Percentiles rank a stretch among this genome's conserved stretches.
Evolutionary conservation across 2,797 vertebrate species (phyloP).

Genomic region (Salarias fasciatus): DNA sequence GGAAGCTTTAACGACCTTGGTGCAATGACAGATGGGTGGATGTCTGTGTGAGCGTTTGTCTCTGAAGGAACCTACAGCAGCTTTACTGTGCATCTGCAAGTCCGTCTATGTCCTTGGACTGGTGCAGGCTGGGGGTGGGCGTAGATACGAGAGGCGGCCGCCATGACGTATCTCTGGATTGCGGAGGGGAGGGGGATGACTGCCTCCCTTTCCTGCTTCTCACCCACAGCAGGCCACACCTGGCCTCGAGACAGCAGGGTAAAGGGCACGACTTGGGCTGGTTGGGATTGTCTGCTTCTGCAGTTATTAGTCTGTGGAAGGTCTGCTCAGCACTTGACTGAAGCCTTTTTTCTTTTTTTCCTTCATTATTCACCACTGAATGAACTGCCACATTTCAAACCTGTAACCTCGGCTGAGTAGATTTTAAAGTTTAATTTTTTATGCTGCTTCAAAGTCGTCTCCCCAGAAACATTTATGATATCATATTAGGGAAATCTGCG

Average conservation of each 20-base stretch:
- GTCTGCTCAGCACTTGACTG: background rate
- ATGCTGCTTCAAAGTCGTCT: background rate
- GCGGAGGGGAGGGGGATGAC: slow-evolving; percentile 18
- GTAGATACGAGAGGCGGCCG: slow-evolving; percentile 44
- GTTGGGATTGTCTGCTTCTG: slow-evolving; percentile 14
- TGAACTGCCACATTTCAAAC: slow-evolving; percentile 5
- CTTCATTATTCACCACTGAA: background rate
- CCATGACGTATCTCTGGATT: slow-evolving; percentile 56
- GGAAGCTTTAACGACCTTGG: slow-evolving; percentile 66
- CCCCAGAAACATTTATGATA: background rate
- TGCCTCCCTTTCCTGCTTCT: slow-evolving; percentile 64
- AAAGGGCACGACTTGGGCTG: slow-evolving; percentile 35
- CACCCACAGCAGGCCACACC: slow-evolving; percentile 66
- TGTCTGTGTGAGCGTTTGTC: slow-evolving; percentile 30
- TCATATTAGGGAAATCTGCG: background rate
- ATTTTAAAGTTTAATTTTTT: too few relatives aligned
- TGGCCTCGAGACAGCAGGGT: slow-evolving; percentile 41
- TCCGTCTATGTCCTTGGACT: slow-evolving; percentile 64
- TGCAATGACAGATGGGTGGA: slow-evolving; percentile 56
- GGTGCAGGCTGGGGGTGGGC: slow-evolving; percentile 40
- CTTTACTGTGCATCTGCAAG: slow-evolving; percentile 42
- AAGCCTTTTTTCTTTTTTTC: background rate
- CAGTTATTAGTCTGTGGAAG: slow-evolving; percentile 28
- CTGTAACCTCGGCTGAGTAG: too few relatives aligned
- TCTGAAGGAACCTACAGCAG: slow-evolving; percentile 22